Base-by-base conservation (phyloP, 2,113 vertebrate genomes). In the Dromaius novaehollandiae region DNA sequence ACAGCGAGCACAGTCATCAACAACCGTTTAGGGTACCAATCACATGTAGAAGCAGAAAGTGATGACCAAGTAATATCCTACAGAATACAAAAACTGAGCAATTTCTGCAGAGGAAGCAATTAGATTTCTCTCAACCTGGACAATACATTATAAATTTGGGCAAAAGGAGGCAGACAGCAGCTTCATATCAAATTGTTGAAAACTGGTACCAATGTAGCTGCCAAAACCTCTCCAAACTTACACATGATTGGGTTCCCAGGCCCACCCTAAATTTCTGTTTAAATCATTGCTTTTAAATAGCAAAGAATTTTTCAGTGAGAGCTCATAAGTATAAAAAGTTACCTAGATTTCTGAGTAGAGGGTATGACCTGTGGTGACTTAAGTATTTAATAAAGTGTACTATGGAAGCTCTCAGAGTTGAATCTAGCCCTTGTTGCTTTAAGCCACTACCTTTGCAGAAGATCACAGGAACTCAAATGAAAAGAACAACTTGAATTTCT, bases 311-410 rank as follows among this genome's bases (percentile, higher is more conserved):
- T 64, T 76, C 34, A 46, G 2, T 42, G 24, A 36, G 1, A 4
- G 44, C 13, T 78, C 14, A 64, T 9, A 13, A 58, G 3, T 38
- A 24, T 8, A 65, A 73, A 60, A 6, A 50, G 24, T 60, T 36
- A 56, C 12, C 44, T 38, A 64, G 56, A 69, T 7, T 42, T 88
- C 66, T 3, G 2, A 5, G 21, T 64, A 82, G 6, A 87, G 3
- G 6, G 40, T 14, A 2, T 30, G 63, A 82, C 5, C 9, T 79
- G 30, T 1, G 3, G 11, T 82, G 12, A 40, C 48, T 0, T 5
- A 61, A 77, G 6, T 78, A 63, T 68, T 75, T 71, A 75, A 38
- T 3, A 66, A n/a, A n/a, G n/a, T n/a, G n/a, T n/a, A n/a, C n/a
- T n/a, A n/a, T n/a, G n/a, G n/a, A n/a, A 50, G 46, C 32, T 70